Base-by-base conservation (phyloP, 2,797 vertebrate species). In the Jordanella pulchra region DNA sequence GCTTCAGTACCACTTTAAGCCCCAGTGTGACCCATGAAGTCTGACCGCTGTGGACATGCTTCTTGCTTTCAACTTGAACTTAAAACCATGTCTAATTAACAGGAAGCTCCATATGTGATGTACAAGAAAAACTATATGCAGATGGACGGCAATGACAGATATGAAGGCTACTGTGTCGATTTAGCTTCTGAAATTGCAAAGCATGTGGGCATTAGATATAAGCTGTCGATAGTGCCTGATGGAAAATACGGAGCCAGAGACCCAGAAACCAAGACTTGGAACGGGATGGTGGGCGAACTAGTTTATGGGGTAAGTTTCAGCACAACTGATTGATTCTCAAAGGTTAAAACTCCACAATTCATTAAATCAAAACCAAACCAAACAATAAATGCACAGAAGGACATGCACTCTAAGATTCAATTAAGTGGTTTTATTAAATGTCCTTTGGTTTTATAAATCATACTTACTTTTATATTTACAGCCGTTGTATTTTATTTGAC, bases 71-170 rank as follows among this genome's bases (percentile, higher is more conserved):
- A 48, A 80, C 69, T 44, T 89, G 63, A 89, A 87, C 88, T 93
- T 69, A 93, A 90, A 85, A 82, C 73, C 90, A 10, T 93, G 88
- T 95, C 82, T 94, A 87, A 92, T 95, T 96, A 94, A 95, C 96
- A 99, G 98, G 98, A 99, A 96, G 97, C 98, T 80, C 98, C 98
- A 21, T 99, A 99, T 91, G 97, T 99, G 93, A 99, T 99, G 98
- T 97, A 96, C 94, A 99, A 99, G 95, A 97, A 98, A 96, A 98
- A 98, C 92, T 95, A 95, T 94, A 94, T 97, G 90, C 96, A 97
- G 93, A 75, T 96, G 94, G 97, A 98, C 82, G 98, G 98, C 89
- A 99, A 99, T 95, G 98, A 99, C 75, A 96, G 96, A 92, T 99
- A 99, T 92, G 98, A 99, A 96, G 98, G 98, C 92, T 99, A 99